Percentiles rank a stretch among this genome's conserved stretches.
These are phyloP conservation scores for Lepetodrilus schrolli DNA, from an alignment of 2,888 invertebrate genomes.

Conservation along the genomic window DNA sequence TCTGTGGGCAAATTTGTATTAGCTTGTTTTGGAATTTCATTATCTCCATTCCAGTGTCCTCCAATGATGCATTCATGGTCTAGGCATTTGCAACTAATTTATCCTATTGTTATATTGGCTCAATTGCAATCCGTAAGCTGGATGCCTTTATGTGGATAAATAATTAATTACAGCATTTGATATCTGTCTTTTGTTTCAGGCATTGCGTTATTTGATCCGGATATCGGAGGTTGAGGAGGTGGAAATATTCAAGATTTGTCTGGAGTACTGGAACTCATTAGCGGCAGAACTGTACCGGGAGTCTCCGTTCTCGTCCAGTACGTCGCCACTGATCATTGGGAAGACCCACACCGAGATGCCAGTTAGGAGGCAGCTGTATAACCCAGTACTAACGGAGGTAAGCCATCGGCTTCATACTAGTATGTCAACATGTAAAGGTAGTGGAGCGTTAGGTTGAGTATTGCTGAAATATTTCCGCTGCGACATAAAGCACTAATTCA, in stretches of 20 bases:
- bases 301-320: conserved; percentile 81
- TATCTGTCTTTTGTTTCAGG: conserved; percentile 54
- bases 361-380: conserved; percentile 74
- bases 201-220: conserved; percentile 76
- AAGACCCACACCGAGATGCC: conserved; percentile 70
- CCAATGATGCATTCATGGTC: too few species aligned
- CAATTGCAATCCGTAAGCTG: too few species aligned
- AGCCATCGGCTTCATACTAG: conserved; percentile 17
- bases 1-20: too few species aligned
- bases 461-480: too few species aligned
- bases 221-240: conserved; percentile 97
- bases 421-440: background rate
- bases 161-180: background rate
- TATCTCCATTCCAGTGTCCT: too few species aligned
- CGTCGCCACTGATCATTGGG: conserved; percentile 71
- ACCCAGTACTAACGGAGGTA: conserved; percentile 75
- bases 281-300: conserved; percentile 94
- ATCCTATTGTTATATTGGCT: too few species aligned
- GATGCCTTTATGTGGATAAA: too few species aligned
- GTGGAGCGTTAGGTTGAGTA: too few species aligned
- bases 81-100: too few species aligned
- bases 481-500: too few species aligned
- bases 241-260: conserved; percentile 99
- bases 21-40: too few species aligned
- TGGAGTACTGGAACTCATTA: conserved; percentile 98